Percentiles rank a stretch among this genome's conserved stretches.
Conservation (phyloP, 2,888 invertebrate genomes). For the Hirudinaria manillensis region DNA sequence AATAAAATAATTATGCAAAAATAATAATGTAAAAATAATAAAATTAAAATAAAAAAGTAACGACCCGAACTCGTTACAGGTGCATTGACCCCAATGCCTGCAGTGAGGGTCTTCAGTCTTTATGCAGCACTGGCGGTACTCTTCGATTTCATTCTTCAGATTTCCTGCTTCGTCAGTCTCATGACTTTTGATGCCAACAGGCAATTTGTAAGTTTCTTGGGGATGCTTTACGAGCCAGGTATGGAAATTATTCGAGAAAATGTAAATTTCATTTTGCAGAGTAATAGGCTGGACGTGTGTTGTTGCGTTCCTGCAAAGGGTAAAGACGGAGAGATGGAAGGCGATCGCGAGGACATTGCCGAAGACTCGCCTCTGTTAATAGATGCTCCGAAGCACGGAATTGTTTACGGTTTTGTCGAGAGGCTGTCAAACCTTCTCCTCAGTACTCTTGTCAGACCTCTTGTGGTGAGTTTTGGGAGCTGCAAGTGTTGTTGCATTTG, state of each 20-base stretch:
- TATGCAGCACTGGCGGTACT: constrained; percentile 92
- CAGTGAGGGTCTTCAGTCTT: constrained; percentile 88
- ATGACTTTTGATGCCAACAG: constrained; percentile 79
- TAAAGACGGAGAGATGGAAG: constrained; percentile 24
- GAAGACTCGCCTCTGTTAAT: constrained; percentile 61
- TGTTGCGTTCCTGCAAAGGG: constrained; percentile 67
- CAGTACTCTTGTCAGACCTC: constrained; percentile 49
- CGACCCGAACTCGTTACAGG: constrained; percentile 57
- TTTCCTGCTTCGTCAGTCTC: constrained; percentile 88
- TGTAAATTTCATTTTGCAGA: constrained; percentile 50
- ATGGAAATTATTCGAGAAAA: background rate
- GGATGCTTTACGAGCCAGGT: background rate
- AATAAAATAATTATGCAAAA: background rate
- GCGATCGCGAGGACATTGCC: background rate
- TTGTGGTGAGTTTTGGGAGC: constrained; percentile 46
- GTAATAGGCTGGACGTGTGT: constrained; percentile 70
- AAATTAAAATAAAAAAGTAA: background rate
- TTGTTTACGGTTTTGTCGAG: constrained; percentile 71
- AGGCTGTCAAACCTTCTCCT: constrained; percentile 61
- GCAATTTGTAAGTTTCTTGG: constrained; percentile 59
- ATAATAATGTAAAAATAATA: background rate
- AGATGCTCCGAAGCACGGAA: background rate
- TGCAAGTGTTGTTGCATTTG: background rate
- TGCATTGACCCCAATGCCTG: constrained; percentile 92
- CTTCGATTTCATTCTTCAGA: constrained; percentile 87